Base-by-base conservation (phyloP, 30 jellyfish, hydroid and myxozoan genomes). In the Sanderia malayensis region DNA sequence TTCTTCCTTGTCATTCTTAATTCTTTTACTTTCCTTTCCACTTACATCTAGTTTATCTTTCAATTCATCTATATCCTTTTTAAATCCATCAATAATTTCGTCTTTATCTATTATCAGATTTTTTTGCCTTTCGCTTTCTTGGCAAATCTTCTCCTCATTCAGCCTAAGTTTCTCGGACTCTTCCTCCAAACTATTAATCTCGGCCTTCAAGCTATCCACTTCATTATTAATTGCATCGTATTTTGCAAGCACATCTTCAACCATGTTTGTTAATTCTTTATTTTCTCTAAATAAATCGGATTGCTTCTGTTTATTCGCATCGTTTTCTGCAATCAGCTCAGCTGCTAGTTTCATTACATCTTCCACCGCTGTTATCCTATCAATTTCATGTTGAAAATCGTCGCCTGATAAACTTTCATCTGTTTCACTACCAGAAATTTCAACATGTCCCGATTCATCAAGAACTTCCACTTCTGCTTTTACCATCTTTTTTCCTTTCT, bases 291-390 rank as follows among this genome's bases (percentile, higher is more conserved):
- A 76, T 31, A 76, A 67, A 22, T 76, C 73, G 0, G 10, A 31
- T 69, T 76, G 64, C 0, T 76, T 21, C 7, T 19, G 15, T 20
- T 64, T 9, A 34, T 22, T 76, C 49, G 53, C 46, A 45, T 76
- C 80, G 47, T 76, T 76, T 61, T 76, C 88, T 0, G 88, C 52
- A 1, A 24, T 62, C 62, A 76, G 21, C 55, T 76, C 88, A 31
- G 88, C 88, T 28, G 88, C 88, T 4, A 76, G 32, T 37, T 63
- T 76, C 88, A 76, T 76, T 1, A 76, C 46, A 21, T 76, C 88
- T 23, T 62, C 80, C 1, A 63, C 71, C 1, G 88, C 88, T n/a
- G 88, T 20, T 3, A 76, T 67, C 58, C 64, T 61, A 46, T 76
- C 88, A 19, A 76, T 76, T 47, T 76, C 88, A 76, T 76, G 55